phyloP scores from a whole-genome alignment of 2,113 vertebrate species.

The Cephalophus harveyi region DNA sequence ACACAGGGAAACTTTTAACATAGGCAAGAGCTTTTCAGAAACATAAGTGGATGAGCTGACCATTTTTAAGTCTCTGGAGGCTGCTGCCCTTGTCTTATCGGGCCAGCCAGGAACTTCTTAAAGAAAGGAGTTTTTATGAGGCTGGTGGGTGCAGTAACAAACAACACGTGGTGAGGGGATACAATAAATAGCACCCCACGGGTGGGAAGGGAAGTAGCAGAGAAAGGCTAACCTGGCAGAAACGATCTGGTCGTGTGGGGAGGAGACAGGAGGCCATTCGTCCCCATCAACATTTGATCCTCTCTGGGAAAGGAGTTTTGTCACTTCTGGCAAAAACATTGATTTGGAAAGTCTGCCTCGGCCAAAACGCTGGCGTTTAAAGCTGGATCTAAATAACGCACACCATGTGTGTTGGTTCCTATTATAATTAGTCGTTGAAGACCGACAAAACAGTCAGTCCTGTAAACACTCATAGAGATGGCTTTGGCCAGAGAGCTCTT shows the following conservation, averaged over 20 bases:
- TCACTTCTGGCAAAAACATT: constrained; percentile 55
- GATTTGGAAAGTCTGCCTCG: constrained; percentile 41
- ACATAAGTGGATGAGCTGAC: neutral
- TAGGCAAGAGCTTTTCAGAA: constrained; percentile 34
- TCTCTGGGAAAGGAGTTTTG: constrained; percentile 35
- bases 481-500: neutral
- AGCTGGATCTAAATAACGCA: constrained; percentile 22
- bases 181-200: neutral
- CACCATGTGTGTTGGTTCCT: constrained; percentile 30
- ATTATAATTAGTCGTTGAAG: neutral
- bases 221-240: neutral
- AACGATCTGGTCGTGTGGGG: neutral
- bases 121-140: neutral
- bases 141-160: neutral
- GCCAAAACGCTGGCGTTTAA: constrained; percentile 7
- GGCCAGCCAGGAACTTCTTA: constrained; percentile 8
- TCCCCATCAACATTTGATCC: neutral
- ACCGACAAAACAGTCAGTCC: neutral
- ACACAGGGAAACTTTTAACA: constrained; percentile 40
- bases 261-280: neutral
- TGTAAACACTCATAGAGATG: neutral
- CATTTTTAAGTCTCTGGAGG: neutral
- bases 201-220: neutral
- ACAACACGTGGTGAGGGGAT: too few species aligned
- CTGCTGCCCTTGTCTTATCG: neutral